Base-by-base conservation (phyloP, 2,113 vertebrate genomes). In the Puffinus mauretanicus region DNA sequence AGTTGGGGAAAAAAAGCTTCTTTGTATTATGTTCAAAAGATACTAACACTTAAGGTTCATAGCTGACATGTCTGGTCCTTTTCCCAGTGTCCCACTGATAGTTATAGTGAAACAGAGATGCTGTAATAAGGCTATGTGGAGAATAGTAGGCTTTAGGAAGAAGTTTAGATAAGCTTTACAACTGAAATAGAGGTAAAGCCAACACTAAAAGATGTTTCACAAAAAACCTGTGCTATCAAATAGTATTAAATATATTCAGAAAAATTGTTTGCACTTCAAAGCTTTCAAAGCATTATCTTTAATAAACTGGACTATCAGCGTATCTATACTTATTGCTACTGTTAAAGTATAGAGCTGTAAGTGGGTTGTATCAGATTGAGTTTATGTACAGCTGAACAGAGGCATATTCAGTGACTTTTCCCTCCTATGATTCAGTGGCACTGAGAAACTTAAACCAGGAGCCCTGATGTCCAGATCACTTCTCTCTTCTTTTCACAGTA, bases 401-500 rank as follows among this genome's bases (percentile, higher is more conserved):
- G 44, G 14, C 11, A 61, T 69, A 27, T 66, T 72, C 24, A 29
- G 5, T 44, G 38, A 40, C 44, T 86, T 86, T 51, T 69, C 9
- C 27, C 5, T 72, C 8, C 30, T 51, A 20, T 10, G 6, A 17
- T 87, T 83, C 67, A 71, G 25, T 36, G 51, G 21, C n/a, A 61
- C 14, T 62, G 49, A 80, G 47, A 82, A 93, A 49, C 54, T 62
- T 62, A 60, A 69, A 77, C 26, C 21, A 81, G 46, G 32, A 82
- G 5, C 40, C 40, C 9, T 88, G 44, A 52, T 85, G 67, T 91
- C 90, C 89, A 90, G 26, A 82, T 4, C 16, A n/a, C 38, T 91
- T 71, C 60, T 92, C 47, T 75, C 38, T 84, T 80, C 49, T 82
- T 94, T 91, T 89, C 92, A 85, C 34, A 52, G 30, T 95, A 96